Conservation (phyloP, 2,113 vertebrate genomes). For the Nymphicus hollandicus region DNA sequence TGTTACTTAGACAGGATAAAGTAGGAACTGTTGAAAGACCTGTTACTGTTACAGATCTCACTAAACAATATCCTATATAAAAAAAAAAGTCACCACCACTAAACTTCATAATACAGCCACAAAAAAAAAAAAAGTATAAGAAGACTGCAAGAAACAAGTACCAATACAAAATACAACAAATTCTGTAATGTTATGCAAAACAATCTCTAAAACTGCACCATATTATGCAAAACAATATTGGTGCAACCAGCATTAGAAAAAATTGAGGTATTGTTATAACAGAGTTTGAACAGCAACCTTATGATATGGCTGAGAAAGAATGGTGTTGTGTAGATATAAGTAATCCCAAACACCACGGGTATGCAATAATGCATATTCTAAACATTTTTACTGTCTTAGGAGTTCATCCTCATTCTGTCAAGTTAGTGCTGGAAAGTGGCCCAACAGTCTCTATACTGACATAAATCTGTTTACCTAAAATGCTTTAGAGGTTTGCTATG, state of each 20-base stretch:
- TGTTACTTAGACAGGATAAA: not conserved
- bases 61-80: fast-evolving
- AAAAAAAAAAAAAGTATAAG: not conserved
- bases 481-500: not conserved
- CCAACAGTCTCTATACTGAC: not conserved
- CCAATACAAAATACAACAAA: not conserved
- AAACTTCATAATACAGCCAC: not conserved
- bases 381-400: not conserved
- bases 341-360: not conserved
- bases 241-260: not conserved
- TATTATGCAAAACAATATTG: not conserved
- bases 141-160: not conserved
- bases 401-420: not conserved
- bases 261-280: not conserved
- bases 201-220: not conserved
- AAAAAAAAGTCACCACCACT: fast-evolving
- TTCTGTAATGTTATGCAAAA: not conserved
- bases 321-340: not conserved
- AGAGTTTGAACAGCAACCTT: not conserved
- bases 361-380: not conserved
- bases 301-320: not conserved
- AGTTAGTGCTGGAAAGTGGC: not conserved
- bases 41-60: not conserved
- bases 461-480: not conserved
- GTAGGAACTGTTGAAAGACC: not conserved